Conservation (phyloP, 2,113 vertebrate species). For the Pelodiscus sinensis region DNA sequence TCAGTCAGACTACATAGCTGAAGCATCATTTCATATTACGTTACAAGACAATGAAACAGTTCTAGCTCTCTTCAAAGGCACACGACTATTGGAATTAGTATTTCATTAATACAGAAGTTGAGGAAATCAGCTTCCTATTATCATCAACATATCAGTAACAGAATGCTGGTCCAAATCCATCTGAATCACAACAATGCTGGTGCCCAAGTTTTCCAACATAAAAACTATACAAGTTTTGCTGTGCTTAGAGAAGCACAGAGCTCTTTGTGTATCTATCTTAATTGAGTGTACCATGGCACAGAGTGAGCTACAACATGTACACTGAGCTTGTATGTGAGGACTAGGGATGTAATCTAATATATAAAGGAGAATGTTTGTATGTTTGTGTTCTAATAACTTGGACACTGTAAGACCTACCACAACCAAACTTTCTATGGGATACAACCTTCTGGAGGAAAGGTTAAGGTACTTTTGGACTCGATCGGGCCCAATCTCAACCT, state of each 20-base stretch:
- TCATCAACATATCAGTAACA: background rate
- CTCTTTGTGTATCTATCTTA: background rate
- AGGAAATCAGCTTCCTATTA: constrained; percentile 25
- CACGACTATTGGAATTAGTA: background rate
- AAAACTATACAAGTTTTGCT: background rate
- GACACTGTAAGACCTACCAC: no score
- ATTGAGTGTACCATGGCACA: background rate
- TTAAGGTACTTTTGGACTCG: no score
- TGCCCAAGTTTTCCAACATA: background rate
- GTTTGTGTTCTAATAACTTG: no score
- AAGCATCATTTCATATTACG: background rate
- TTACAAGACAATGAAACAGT: constrained; percentile 6
- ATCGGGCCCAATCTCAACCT: no score
- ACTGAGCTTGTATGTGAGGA: background rate
- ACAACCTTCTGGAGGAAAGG: no score
- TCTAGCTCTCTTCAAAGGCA: constrained; percentile 20
- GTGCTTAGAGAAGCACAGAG: background rate
- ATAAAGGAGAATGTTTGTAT: no score
- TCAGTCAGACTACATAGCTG: background rate
- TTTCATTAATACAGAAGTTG: background rate
- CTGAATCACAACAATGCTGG: background rate
- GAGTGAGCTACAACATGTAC: fast-evolving
- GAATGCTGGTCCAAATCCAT: background rate
- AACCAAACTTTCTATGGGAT: no score
- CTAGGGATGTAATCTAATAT: background rate